Base-by-base conservation (phyloP, 2,797 vertebrate genomes). In the Sebastes cheni region DNA sequence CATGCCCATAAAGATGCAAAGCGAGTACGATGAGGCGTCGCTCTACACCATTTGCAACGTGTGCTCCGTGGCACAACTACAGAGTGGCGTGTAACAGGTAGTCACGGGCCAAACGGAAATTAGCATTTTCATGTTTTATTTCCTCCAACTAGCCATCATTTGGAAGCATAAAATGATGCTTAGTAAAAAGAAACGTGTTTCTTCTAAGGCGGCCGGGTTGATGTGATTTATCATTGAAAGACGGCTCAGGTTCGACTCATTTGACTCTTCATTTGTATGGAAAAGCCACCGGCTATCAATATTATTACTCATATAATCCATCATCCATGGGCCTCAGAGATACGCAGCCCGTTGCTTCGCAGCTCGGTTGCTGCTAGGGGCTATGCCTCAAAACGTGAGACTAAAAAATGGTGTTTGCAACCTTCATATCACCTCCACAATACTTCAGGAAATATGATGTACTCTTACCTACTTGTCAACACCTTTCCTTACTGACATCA, bases 221-320 rank as follows among this genome's bases (percentile, higher is more conserved):
- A 88, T 36, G 23, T 23, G 52, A 88, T 84, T 89, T 69, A 77
- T 88, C 80, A 77, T 66, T 27, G 62, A 82, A 52, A 68, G 56
- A 75, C 59, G 60, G 58, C 69, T 81, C 60, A 70, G 77, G 80
- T 87, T 86, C 67, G 80, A 84, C 74, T 93, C 81, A 79, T 89
- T 87, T 81, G 82, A 80, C 73, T 91, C 70, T 68, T 91, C 80
- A 77, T 90, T 79, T 86, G 69, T 86, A 85, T 89, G 86, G 72
- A 77, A 77, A 88, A 82, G 46, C 88, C 77, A 82, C 67, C 67
- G 79, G 88, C 88, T 86, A 89, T 89, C 88, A 84, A 89, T 90
- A 88, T 77, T 81, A 82, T 82, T 81, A 42, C 82, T 86, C 72
- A 58, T 64, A 83, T 73, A 86, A 91, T 92, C 87, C 78, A 86